Percentiles rank a stretch among this genome's conserved stretches.
These are phyloP conservation scores for Nemotelus nigrinus DNA, from an alignment of 2,888 invertebrate genomes.

Conservation along the genomic window DNA sequence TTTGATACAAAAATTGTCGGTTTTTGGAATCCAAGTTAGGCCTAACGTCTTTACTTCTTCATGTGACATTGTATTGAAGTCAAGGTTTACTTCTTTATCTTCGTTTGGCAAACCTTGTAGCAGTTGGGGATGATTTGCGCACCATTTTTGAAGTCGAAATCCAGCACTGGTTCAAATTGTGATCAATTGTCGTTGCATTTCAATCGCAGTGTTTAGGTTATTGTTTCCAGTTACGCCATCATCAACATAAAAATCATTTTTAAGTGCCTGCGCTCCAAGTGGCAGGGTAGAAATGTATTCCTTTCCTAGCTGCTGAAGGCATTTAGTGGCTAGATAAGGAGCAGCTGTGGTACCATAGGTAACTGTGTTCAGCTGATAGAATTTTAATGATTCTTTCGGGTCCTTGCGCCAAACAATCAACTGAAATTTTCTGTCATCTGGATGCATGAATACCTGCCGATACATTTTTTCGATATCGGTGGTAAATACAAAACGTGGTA, in stretches of 20 bases:
- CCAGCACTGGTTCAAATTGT: too few relatives aligned
- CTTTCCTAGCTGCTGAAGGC: neutral
- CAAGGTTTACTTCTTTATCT: neutral
- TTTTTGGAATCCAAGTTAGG: neutral
- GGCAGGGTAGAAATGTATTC: neutral
- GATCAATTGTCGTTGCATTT: too few relatives aligned
- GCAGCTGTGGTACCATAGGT: neutral
- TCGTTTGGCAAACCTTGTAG: too few relatives aligned
- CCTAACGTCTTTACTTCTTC: neutral
- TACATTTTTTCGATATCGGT: too few relatives aligned
- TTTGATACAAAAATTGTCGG: neutral
- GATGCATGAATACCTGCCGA: too few relatives aligned
- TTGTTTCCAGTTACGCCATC: neutral
- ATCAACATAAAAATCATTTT: neutral
- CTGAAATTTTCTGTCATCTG: neutral
- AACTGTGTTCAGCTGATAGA: neutral
- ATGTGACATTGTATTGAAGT: neutral
- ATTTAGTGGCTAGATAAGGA: neutral
- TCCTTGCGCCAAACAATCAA: neutral
- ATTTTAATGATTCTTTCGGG: neutral
- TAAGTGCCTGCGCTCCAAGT: too few relatives aligned
- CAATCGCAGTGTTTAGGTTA: neutral
- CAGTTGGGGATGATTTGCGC: too few relatives aligned
- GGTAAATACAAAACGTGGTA: too few relatives aligned
- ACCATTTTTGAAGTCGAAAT: too few relatives aligned